Percentiles rank a stretch among this genome's conserved stretches.
Evolutionary conservation across 2,888 invertebrate species (phyloP).

Genomic region (Spisula solida): DNA sequence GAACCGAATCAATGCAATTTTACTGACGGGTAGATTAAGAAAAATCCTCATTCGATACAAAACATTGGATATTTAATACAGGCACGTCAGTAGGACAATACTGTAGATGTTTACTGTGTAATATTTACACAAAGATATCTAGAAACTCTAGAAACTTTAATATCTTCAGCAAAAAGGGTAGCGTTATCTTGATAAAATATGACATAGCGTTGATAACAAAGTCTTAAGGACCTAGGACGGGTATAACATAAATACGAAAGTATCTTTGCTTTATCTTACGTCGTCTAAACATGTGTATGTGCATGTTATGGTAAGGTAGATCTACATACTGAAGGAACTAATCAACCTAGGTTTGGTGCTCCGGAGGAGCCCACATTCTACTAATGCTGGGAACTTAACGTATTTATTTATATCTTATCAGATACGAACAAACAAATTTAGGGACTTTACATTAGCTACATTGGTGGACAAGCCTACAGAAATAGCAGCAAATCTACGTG

Average conservation of each 20-base stretch:
- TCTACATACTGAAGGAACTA: conserved; percentile 41
- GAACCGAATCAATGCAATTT: neutral
- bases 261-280: conserved; percentile 35
- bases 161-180: conserved; percentile 36
- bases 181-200: conserved; percentile 59
- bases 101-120: conserved; percentile 25
- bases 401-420: conserved; percentile 35
- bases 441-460: conserved; percentile 41
- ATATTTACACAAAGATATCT: conserved; percentile 36
- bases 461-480: neutral
- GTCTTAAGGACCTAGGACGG: conserved; percentile 31
- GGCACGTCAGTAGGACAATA: conserved; percentile 14
- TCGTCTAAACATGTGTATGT: conserved; percentile 45
- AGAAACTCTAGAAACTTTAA: conserved; percentile 18
- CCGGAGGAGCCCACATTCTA: conserved; percentile 12
- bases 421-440: conserved; percentile 25
- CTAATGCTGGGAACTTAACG: conserved; percentile 26
- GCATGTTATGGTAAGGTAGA: conserved; percentile 10
- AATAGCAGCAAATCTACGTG: conserved; percentile 31
- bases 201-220: conserved; percentile 41
- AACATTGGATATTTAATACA: neutral
- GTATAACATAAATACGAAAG: conserved; percentile 35
- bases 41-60: conserved; percentile 18
- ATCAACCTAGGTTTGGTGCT: conserved; percentile 41
- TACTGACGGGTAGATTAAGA: conserved; percentile 10